Evolutionary conservation across 1,140 invertebrate genomes (phyloP), one percentile per base, ranked within the genome.

Genomic region (Laupala kohalensis): DNA sequence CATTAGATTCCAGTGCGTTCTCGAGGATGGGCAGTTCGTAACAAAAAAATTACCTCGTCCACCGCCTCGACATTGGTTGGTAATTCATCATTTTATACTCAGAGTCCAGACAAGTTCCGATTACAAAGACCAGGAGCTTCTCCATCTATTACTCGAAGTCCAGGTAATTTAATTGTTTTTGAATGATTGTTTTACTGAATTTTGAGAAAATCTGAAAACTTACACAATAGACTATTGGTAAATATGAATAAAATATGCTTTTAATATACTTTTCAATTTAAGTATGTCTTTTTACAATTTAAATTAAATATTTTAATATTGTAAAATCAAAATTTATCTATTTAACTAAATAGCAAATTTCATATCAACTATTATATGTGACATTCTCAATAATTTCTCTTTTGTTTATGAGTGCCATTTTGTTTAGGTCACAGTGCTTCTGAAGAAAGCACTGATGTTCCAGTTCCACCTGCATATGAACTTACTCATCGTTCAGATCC

Each of bases 1-100:
- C 19, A 9, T 30, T 68, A 86, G 77, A 86, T 92, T 37, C 90
- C 90, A 0, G 85, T 92, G 26, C 85, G 90, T 71, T 88, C 89
- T 0, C 81, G 90, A 24, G 86, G 88, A 4, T 90, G 89, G 88
- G 84, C 87, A 24, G 80, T 86, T 25, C 78, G 87, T 25, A 83
- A 83, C 37, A 89, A 88, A 74, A 87, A 87, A 74, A 71, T 72
- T 23, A 25, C 70, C 25, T 27, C 68, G 9, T 23, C 53, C 30
- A 30, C 24, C 64, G 76, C 76, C 6, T 74, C 74, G 13, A 76
- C 75, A 29, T 67, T 77, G 19, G 77, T 78, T 64, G 78, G 78
- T 3, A 78, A 78, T 69, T 77, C 78, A n/a, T 74, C 74, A 26
- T 78, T 77, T 68, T 78, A 77, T 66, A 75, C 72, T 27, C 74